Conservation (phyloP, 2,888 invertebrate genomes). For the Zhuqinia jingwanae region DNA sequence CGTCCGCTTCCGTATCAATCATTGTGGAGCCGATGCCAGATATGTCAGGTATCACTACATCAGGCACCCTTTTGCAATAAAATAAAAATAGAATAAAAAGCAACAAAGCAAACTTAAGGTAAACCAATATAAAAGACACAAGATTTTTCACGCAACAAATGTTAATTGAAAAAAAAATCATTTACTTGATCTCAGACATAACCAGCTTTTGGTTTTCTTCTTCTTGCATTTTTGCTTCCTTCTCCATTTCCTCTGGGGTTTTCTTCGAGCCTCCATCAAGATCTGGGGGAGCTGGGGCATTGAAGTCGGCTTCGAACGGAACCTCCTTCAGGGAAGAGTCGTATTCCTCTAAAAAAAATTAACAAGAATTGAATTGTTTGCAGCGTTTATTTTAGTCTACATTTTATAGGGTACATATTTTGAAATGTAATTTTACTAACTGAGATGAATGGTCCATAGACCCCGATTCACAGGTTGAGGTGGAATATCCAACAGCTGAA, state of each 20-base stretch:
- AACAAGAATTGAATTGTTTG: too few species aligned
- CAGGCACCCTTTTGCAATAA: too few species aligned
- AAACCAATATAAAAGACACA: too few species aligned
- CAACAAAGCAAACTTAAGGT: too few species aligned
- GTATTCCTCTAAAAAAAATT: conserved; percentile 65
- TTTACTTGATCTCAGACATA: conserved; percentile 78
- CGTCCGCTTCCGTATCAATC: too few species aligned
- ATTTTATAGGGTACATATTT: too few species aligned
- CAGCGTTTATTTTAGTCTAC: too few species aligned
- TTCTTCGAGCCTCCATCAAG: conserved; percentile 75
- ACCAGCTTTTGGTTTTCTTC: conserved; percentile 77
- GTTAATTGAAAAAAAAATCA: neutral
- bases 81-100: too few species aligned
- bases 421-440: conserved; percentile 58
- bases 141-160: too few species aligned
- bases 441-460: conserved; percentile 75
- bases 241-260: conserved; percentile 79
- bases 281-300: conserved; percentile 78
- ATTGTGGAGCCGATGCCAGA: too few species aligned
- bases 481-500: conserved; percentile 89
- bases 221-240: conserved; percentile 77
- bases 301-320: conserved; percentile 79
- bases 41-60: too few species aligned
- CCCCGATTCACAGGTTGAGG: conserved; percentile 84
- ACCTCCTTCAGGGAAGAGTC: conserved; percentile 72